A percentile compares a stretch with the other conserved stretches of the same genome.
These are phyloP conservation scores for Trachelus iudaicus DNA, from an alignment of 2,888 invertebrate species.

Conservation along the genomic window DNA sequence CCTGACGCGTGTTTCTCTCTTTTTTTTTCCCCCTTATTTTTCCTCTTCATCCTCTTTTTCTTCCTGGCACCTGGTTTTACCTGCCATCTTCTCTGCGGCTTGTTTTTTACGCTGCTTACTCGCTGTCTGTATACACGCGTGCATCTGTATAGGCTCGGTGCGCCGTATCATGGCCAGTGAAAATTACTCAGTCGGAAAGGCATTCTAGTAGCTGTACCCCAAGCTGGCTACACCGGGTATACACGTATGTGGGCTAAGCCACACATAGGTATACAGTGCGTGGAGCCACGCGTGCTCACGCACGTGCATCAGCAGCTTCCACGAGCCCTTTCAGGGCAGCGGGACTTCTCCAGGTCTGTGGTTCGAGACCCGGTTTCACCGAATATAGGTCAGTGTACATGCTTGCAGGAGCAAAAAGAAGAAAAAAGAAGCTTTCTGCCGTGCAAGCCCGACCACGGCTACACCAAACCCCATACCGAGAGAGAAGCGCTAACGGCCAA, in stretches of 20 bases:
- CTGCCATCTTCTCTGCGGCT: too few relatives aligned
- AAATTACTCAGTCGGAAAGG: too few relatives aligned
- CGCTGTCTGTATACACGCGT: too few relatives aligned
- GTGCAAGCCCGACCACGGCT: slow-evolving; percentile 27
- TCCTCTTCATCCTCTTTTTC: not conserved
- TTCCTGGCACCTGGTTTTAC: not conserved
- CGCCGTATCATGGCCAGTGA: too few relatives aligned
- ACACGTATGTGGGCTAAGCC: too few relatives aligned
- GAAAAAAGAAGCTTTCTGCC: slow-evolving; percentile 35
- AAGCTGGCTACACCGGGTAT: too few relatives aligned
- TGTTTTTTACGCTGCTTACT: too few relatives aligned
- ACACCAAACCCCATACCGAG: slow-evolving; percentile 42
- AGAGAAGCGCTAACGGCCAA: slow-evolving; percentile 54
- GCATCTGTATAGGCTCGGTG: too few relatives aligned
- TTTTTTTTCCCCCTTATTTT: not conserved
- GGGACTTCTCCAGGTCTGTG: slow-evolving; percentile 36
- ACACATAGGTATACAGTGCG: not conserved
- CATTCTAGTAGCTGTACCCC: too few relatives aligned
- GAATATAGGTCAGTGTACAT: slow-evolving; percentile 65
- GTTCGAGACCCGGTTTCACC: slow-evolving; percentile 57
- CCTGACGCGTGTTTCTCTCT: not conserved
- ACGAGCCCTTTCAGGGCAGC: slow-evolving; percentile 46
- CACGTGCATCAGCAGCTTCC: slow-evolving; percentile 1
- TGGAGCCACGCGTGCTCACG: slow-evolving; percentile 18
- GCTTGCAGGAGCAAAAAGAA: slow-evolving; percentile 55